Evolutionary conservation across 2,888 invertebrate genomes (phyloP).

Genomic region (Hirtodrosophila alboralis): DNA sequence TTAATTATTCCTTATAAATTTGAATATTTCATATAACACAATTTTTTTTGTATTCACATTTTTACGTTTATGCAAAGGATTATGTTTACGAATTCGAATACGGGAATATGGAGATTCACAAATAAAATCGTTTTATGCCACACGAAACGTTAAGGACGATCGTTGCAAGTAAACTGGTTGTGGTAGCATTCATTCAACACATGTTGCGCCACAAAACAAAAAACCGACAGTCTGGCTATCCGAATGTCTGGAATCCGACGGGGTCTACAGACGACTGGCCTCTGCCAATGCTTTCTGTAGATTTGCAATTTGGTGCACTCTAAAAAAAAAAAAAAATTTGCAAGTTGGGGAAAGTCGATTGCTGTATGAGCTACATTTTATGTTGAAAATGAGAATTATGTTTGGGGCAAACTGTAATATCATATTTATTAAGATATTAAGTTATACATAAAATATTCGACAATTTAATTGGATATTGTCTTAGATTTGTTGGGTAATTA

Average conservation of each 20-base stretch:
- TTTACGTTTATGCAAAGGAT: constrained; percentile 5
- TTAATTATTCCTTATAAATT: too few species aligned
- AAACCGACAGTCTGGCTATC: constrained; percentile 33
- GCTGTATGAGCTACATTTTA: constrained; percentile 26
- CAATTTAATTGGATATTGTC: too few species aligned
- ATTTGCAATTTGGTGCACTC: constrained; percentile 64
- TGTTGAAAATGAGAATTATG: neutral
- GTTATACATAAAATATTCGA: too few species aligned
- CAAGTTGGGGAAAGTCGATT: constrained; percentile 2
- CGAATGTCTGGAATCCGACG: constrained; percentile 26
- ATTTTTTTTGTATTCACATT: constrained; percentile 20
- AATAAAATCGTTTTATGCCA: too few species aligned
- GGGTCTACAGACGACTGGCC: constrained; percentile 16
- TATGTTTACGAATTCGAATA: neutral
- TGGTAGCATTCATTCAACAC: constrained; percentile 28
- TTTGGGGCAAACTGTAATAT: too few species aligned
- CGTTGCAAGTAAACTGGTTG: constrained; percentile 72
- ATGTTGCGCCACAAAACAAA: constrained; percentile 29
- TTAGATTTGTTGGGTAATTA: too few species aligned
- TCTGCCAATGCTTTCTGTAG: constrained; percentile 29
- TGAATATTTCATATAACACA: neutral
- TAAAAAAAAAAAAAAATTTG: constrained; percentile 31
- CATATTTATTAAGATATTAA: too few species aligned
- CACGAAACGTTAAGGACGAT: constrained; percentile 72
- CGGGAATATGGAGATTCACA: constrained; percentile 9